Conservation (phyloP, 2,797 vertebrate genomes). For the Pseudomugil gertrudae region DNA sequence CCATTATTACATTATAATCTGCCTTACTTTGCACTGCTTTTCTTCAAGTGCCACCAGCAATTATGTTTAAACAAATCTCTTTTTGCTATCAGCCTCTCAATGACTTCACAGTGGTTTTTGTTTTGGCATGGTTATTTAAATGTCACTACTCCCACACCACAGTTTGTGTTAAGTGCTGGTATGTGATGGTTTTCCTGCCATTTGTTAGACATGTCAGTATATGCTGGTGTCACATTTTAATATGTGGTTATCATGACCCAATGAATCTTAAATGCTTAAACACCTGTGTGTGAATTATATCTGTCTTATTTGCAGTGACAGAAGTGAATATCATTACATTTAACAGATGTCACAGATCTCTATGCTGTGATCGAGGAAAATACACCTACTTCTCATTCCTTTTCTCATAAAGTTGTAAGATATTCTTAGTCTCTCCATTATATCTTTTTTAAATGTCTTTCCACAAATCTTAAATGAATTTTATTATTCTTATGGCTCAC, state of each 20-base stretch:
- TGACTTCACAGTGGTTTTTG: slow-evolving; percentile 6
- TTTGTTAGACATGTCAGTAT: slow-evolving; percentile 4
- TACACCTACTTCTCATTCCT: not conserved
- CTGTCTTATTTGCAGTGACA: not conserved
- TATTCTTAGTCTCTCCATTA: slow-evolving; percentile 6
- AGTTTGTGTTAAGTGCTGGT: not conserved
- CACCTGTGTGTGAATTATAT: not conserved
- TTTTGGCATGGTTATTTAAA: slow-evolving; percentile 19
- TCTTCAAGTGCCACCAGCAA: slow-evolving; percentile 9
- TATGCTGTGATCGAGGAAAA: slow-evolving; percentile 15
- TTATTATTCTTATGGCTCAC: not conserved
- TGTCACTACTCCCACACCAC: not conserved
- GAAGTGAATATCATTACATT: slow-evolving; percentile 10
- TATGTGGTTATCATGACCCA: not conserved
- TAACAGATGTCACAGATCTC: slow-evolving; percentile 4
- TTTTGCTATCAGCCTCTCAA: not conserved
- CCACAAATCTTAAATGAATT: not conserved
- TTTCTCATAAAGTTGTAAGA: slow-evolving; percentile 1
- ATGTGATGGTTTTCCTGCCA: not conserved
- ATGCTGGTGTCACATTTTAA: not conserved
- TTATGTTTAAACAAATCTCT: slow-evolving; percentile 9
- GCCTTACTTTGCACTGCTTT: slow-evolving; percentile 12
- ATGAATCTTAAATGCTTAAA: slow-evolving; percentile 3
- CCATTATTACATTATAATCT: slow-evolving; percentile 15
- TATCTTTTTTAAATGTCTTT: not conserved